Base-by-base conservation (phyloP, 2,888 invertebrate species). In the Idaea biselata region DNA sequence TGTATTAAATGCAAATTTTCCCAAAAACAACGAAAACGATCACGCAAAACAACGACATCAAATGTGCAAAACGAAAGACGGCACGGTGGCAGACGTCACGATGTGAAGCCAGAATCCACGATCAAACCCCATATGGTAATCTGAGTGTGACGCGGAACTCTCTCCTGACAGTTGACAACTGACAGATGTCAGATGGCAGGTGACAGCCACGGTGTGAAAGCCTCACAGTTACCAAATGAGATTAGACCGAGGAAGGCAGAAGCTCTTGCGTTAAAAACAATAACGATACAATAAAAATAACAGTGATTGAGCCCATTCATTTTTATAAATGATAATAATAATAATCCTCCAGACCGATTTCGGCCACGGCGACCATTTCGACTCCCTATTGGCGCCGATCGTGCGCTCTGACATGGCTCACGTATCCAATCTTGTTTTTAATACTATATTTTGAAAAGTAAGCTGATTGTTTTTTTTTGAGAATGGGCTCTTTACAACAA, bases 181-280 rank as follows among this genome's bases (percentile, higher is more conserved):
- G 77, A 71, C 82, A 76, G 55, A 60, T 67, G 69, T 69, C 69
- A 71, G 71, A 53, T 73, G 80, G 74, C 80, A 79, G 73, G 60
- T 67, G 74, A 76, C 74, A 68, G 76, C 73, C 83, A 80, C 83
- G 80, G 75, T 80, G 80, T 79, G 77, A 73, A 91, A 87, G 93
- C 94, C 97, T 97, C 98, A 97, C 97, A 97, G 97, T 98, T 98
- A 98, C 98, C 97, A 96, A 96, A 97, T 98, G 98, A 98, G 98
- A 98, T 98, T 98, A 96, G 94, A 95, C 95, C 94, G 95, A 94
- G 93, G 91, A 88, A 91, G 90, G 91, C 87, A 75, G 65, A 91
- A 91, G 89, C 89, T 87, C 78, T 69, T 72, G 74, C 69, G 67
- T 66, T 67, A 16, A 25, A 58, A 16, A 32, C 5, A 8, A 25